Evolutionary conservation across 1,140 invertebrate genomes (phyloP).

Genomic region (Hylaeus anthracinus): DNA sequence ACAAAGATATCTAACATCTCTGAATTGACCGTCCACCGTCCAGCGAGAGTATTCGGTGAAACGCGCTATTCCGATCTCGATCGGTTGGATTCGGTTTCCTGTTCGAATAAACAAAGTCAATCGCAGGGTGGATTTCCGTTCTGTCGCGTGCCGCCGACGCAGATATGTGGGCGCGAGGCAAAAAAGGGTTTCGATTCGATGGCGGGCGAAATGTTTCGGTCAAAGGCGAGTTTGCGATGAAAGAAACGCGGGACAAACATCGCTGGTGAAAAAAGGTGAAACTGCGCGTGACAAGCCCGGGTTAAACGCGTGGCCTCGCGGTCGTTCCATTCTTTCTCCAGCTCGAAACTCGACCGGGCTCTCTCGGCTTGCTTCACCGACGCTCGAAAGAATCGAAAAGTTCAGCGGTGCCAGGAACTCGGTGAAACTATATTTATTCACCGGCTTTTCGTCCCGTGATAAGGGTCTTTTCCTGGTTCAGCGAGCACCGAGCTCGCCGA

Average conservation of each 20-base stretch:
- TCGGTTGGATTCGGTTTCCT: too few relatives aligned
- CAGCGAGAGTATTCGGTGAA: too few relatives aligned
- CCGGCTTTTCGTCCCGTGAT: conserved; percentile 41
- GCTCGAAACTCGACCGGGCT: background rate
- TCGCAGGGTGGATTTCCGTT: background rate
- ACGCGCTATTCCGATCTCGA: too few relatives aligned
- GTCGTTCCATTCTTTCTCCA: background rate
- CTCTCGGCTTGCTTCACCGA: background rate
- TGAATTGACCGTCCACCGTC: too few relatives aligned
- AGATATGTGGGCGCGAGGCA: background rate
- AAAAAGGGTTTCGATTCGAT: background rate
- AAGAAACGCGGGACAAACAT: background rate
- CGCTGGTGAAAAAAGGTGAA: background rate
- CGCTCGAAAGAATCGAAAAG: conserved; percentile 46
- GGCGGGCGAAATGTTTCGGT: background rate
- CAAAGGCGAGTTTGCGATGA: background rate
- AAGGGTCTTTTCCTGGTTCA: conserved; percentile 51
- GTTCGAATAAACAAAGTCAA: too few relatives aligned
- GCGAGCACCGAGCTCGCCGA: conserved; percentile 8
- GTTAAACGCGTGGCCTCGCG: background rate
- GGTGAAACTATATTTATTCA: conserved; percentile 60
- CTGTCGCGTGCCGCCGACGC: background rate
- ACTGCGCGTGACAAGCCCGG: background rate
- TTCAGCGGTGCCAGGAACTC: conserved; percentile 36
- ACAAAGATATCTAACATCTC: too few relatives aligned